phyloP scores from a whole-genome alignment of 2,113 vertebrate genomes.

The Pristiophorus japonicus region DNA sequence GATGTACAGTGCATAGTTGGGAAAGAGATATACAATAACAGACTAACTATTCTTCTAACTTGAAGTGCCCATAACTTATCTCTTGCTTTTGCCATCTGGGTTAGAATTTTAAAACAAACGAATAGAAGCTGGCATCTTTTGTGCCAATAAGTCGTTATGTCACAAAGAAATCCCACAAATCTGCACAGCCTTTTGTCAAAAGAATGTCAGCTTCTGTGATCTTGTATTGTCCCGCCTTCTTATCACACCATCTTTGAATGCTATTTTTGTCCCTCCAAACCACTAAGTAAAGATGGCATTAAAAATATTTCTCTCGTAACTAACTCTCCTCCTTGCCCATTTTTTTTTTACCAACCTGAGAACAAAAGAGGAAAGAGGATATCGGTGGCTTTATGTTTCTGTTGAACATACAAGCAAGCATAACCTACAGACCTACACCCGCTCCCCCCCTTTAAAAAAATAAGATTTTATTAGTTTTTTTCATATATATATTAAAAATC shows the following conservation, averaged over 20 bases:
- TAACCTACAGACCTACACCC: background rate
- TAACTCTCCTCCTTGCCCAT: background rate
- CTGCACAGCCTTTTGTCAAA: background rate
- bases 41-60: background rate
- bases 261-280: background rate
- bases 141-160: background rate
- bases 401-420: background rate
- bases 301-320: slow-evolving; percentile 4
- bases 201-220: background rate
- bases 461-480: slow-evolving; percentile 7
- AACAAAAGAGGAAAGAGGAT: background rate
- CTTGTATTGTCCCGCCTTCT: background rate
- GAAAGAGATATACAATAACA: background rate
- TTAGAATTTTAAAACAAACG: background rate
- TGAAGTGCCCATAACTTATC: background rate
- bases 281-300: background rate
- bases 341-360: background rate
- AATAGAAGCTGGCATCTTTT: background rate
- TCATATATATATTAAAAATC: slow-evolving; percentile 12
- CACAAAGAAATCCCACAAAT: background rate
- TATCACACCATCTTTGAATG: background rate
- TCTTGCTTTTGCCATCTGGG: background rate
- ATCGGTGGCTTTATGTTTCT: background rate
- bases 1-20: background rate
- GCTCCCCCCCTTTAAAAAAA: background rate